Base-by-base conservation (phyloP, 2,888 invertebrate species). In the Fragum sueziense region DNA sequence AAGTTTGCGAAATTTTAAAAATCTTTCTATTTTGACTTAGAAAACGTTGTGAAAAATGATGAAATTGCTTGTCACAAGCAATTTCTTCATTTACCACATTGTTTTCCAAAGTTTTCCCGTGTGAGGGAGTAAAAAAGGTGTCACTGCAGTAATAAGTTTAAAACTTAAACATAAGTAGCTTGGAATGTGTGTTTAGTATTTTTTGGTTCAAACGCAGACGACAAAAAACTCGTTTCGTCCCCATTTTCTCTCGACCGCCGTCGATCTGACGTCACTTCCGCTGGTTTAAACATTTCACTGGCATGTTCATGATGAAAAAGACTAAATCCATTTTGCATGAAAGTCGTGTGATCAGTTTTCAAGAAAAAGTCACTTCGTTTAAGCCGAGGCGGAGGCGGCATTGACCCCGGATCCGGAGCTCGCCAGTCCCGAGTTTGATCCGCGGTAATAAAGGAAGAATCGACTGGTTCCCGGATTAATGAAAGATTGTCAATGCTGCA, bases 401-500 rank as follows among this genome's bases (percentile, higher is more conserved):
- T 41, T 51, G 74, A 76, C 70, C 70, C 76, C 47, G 79, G 37
- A 20, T 71, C 59, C 9, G 54, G n/a, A 59, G 20, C 52, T 14
- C 68, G 65, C 78, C 74, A 69, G 34, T 76, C 71, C 47, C 68
- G 62, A 52, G 83, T 61, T 33, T 59, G 33, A 9, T 70, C 65
- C 34, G 59, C 70, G 11, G 73, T 65, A 65, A 80, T 69, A 41
- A 52, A 68, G 33, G 57, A 57, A 20, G 47, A 59, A 17, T 73
- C 33, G n/a, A 76, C 37, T 0, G 54, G 52, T 33, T 82, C 82
- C 1, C 75, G 81, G 27, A 80, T 70, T 51, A 82, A 34, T 20
- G 84, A 84, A 29, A 82, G 25, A 70, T 82, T 84, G 74, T 84
- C 84, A 61, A 84, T 84, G 41, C 84, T 82, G 34, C 82, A 82